phyloP scores from a whole-genome alignment of 92 coral and sea anemone genomes.

The Phymanthus crucifer region DNA sequence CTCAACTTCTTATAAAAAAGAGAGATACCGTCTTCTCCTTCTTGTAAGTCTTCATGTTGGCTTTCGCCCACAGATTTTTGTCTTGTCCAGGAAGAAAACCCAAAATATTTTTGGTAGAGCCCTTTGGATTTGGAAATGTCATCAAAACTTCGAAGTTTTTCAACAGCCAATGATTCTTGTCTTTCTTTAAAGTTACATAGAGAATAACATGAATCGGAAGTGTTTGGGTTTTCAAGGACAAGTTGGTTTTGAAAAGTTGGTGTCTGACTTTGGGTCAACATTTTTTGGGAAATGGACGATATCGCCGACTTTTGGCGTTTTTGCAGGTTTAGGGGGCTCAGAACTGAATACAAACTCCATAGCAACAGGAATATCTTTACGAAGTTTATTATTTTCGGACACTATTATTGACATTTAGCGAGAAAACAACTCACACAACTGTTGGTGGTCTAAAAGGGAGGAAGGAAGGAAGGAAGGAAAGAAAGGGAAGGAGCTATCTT shows the following conservation, averaged over 20 bases:
- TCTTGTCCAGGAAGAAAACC: conserved; percentile 12
- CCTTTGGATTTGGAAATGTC: neutral
- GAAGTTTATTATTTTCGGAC: neutral
- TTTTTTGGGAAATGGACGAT: neutral
- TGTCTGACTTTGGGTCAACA: neutral
- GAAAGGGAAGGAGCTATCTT: conserved; percentile 17
- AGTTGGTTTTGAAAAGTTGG: conserved; percentile 1
- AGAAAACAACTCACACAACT: neutral
- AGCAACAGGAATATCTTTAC: conserved; percentile 1
- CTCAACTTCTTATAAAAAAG: conserved; percentile 47
- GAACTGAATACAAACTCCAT: conserved; percentile 17
- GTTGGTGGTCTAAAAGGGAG: neutral
- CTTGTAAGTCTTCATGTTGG: conserved; percentile 12
- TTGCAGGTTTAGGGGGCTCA: conserved; percentile 11
- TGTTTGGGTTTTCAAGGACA: conserved; percentile 16
- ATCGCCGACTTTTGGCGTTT: neutral
- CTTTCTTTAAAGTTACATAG: conserved; percentile 66
- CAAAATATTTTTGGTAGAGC: conserved; percentile 1
- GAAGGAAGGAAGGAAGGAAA: neutral
- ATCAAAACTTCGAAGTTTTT: conserved; percentile 41
- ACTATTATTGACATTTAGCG: neutral
- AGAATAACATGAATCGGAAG: conserved; percentile 21
- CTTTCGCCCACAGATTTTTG: neutral
- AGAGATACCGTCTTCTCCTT: conserved; percentile 6
- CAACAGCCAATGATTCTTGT: conserved; percentile 49